Conservation (phyloP, 53 echinoderm and acorn worm genomes). For the Temnopleurus reevesii region DNA sequence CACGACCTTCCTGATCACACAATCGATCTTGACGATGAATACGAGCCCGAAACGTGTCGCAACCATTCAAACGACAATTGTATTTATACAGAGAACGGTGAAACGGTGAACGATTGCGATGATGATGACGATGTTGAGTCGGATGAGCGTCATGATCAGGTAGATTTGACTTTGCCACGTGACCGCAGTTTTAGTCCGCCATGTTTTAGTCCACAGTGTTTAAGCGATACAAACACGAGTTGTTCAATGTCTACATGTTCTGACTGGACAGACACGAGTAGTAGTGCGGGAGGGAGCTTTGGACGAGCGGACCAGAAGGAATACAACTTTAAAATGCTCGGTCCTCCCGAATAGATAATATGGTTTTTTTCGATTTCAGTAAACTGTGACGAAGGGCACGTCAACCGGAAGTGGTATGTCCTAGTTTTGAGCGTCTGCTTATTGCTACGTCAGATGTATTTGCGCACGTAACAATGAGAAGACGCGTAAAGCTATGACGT, state of each 20-base stretch:
- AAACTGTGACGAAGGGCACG: too few species aligned
- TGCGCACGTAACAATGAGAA: too few species aligned
- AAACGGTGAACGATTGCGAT: background rate
- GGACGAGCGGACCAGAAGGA: constrained; percentile 80
- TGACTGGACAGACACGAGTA: constrained; percentile 76
- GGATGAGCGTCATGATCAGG: constrained; percentile 44
- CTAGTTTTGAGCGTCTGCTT: too few species aligned
- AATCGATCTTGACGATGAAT: background rate
- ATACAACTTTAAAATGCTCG: constrained; percentile 35
- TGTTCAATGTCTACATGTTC: constrained; percentile 90
- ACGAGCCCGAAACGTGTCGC: background rate
- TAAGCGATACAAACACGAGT: constrained; percentile 37
- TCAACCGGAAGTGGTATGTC: too few species aligned
- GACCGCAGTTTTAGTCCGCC: too few species aligned
- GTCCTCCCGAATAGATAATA: background rate
- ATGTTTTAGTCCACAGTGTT: background rate
- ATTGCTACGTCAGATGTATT: too few species aligned
- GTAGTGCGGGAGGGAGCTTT: constrained; percentile 84
- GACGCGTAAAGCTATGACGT: too few species aligned
- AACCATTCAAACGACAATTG: background rate
- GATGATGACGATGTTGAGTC: background rate
- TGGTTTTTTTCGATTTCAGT: too few species aligned
- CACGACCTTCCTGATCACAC: background rate
- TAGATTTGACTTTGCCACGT: constrained; percentile 25
- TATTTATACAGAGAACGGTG: background rate